Evolutionary conservation across 2,888 invertebrate species (phyloP).

Genomic region (Meganola albula): DNA sequence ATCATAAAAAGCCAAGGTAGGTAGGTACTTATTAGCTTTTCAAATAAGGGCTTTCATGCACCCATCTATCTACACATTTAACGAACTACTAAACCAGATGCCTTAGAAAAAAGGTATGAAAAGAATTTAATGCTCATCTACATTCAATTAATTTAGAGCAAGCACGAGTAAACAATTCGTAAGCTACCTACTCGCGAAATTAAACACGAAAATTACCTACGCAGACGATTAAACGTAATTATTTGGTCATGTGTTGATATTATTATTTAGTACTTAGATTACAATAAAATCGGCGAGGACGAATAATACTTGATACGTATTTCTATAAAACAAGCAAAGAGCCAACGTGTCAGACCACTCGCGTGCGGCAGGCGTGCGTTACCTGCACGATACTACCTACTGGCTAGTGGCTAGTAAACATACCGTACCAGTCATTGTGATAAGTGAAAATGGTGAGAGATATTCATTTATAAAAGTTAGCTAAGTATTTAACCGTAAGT

Average conservation of each 20-base stretch:
- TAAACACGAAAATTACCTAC: no score
- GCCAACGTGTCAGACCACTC: conserved; percentile 31
- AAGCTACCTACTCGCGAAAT: no score
- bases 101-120: background rate
- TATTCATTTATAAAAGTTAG: no score
- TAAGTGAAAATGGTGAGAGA: conserved; percentile 25
- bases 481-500: no score
- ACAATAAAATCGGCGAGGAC: conserved; percentile 26
- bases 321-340: conserved; percentile 44
- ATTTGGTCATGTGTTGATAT: no score
- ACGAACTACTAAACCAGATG: background rate
- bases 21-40: no score
- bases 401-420: conserved; percentile 11
- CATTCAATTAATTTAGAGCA: background rate
- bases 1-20: no score
- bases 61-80: no score
- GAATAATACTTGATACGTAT: conserved; percentile 32
- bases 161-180: no score
- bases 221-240: no score
- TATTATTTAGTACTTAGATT: no score
- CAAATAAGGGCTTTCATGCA: no score
- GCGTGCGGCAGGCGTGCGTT: conserved; percentile 30
- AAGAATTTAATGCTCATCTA: background rate
- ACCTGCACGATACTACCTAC: conserved; percentile 11
- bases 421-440: conserved; percentile 15